Evolutionary conservation across 2,113 vertebrate genomes (phyloP).

Genomic region (Psilopsiagon aymara): DNA sequence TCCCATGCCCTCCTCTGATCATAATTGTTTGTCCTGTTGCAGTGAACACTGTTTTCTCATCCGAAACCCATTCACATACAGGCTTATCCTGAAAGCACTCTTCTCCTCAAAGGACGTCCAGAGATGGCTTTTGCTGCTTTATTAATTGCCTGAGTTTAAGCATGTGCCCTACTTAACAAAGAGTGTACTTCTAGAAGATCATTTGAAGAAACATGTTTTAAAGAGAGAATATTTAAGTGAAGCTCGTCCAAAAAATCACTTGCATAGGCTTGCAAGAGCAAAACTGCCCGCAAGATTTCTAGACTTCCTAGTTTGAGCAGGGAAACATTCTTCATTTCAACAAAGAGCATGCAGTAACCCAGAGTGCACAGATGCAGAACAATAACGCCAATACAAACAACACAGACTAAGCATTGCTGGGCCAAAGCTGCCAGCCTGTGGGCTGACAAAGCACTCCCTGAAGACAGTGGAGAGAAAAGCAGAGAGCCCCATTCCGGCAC

Average conservation of each 20-base stretch:
- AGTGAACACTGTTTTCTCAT: background rate
- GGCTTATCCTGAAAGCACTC: background rate
- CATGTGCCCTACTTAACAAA: background rate
- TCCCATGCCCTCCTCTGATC: background rate
- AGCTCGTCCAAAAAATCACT: background rate
- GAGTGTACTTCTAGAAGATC: background rate
- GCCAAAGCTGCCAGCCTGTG: background rate
- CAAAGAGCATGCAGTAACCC: background rate
- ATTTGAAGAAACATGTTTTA: background rate
- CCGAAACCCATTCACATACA: background rate
- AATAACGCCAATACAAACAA: background rate
- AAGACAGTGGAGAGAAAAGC: background rate
- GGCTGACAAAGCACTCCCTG: background rate
- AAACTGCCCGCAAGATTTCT: background rate
- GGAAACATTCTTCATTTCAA: background rate
- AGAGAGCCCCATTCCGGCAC: background rate
- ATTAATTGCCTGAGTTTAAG: background rate
- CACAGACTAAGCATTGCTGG: background rate
- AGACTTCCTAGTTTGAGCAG: background rate
- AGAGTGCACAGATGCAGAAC: background rate
- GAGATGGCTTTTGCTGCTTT: background rate
- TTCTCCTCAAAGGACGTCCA: background rate
- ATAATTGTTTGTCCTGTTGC: background rate
- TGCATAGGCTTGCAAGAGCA: background rate
- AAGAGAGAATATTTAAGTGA: background rate